phyloP scores from a whole-genome alignment of 37 sponge, comb jelly and placozoan species.

The Diacarnus erythraeanus region DNA sequence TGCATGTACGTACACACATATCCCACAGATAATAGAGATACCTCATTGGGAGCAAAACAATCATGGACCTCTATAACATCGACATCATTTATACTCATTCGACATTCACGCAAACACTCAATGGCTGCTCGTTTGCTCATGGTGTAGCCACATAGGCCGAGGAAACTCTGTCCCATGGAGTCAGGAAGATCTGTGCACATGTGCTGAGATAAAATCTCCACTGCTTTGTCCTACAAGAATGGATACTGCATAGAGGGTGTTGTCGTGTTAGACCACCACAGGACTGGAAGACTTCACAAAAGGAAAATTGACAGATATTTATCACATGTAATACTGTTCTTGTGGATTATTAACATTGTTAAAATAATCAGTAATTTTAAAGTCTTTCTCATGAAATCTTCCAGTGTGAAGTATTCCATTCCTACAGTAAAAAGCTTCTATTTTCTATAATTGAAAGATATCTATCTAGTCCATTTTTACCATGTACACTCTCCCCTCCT shows the following conservation, averaged over 20 bases:
- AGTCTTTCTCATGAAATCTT: too few relatives aligned
- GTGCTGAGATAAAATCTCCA: slow-evolving; percentile 70
- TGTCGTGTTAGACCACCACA: too few relatives aligned
- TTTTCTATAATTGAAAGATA: too few relatives aligned
- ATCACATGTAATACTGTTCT: not conserved
- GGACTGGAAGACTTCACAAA: too few relatives aligned
- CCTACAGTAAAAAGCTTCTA: too few relatives aligned
- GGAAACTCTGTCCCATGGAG: slow-evolving; percentile 52
- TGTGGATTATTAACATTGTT: not conserved
- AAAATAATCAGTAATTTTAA: too few relatives aligned
- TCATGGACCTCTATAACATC: slow-evolving; percentile 78
- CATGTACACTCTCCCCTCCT: not conserved
- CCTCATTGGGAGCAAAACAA: slow-evolving; percentile 82
- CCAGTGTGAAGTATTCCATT: too few relatives aligned
- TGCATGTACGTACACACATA: too few relatives aligned
- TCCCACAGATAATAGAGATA: not conserved
- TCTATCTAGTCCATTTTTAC: too few relatives aligned
- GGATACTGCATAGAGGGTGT: too few relatives aligned
- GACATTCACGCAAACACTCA: slow-evolving; percentile 35
- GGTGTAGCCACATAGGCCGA: slow-evolving; percentile 72
- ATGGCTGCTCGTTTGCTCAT: slow-evolving; percentile 61
- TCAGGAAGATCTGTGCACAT: slow-evolving; percentile 78
- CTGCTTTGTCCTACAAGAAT: slow-evolving; percentile 64
- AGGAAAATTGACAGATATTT: too few relatives aligned
- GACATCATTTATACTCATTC: slow-evolving; percentile 44